Evolutionary conservation across 2,113 vertebrate genomes (phyloP).

Genomic region (Alligator sinensis): DNA sequence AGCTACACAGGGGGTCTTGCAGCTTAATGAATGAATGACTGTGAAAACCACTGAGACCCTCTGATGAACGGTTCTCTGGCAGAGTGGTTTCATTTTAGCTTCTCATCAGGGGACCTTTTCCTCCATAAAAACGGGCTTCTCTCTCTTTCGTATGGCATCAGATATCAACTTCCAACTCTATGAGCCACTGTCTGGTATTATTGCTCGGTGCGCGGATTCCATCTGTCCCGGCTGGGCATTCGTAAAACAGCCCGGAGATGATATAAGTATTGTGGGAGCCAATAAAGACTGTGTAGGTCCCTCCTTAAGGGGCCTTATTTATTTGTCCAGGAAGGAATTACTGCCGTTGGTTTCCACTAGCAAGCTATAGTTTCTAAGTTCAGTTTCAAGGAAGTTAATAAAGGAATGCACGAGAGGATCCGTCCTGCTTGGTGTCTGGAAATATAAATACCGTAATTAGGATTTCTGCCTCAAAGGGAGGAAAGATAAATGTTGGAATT

Average conservation of each 20-base stretch:
- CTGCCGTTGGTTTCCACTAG: constrained; percentile 10
- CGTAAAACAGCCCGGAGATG: not conserved
- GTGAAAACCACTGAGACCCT: not conserved
- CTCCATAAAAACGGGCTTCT: not conserved
- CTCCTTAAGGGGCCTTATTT: not conserved
- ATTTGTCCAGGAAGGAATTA: constrained; percentile 33
- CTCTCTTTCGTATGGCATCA: too few species aligned
- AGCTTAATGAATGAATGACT: constrained; percentile 32
- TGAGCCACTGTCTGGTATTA: too few species aligned
- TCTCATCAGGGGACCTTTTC: not conserved
- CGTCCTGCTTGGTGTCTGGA: not conserved
- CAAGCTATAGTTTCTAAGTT: not conserved
- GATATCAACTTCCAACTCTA: too few species aligned
- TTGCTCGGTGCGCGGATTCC: too few species aligned
- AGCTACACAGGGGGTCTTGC: not conserved
- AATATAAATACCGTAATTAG: not conserved
- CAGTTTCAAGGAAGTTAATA: not conserved
- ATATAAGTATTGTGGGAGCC: not conserved
- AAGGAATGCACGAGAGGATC: not conserved
- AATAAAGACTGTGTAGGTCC: not conserved
- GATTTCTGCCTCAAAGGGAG: not conserved
- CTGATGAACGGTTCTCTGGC: constrained; percentile 19
- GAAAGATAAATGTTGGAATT: not conserved
- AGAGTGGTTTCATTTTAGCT: not conserved
- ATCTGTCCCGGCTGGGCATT: too few species aligned